These are phyloP conservation scores for Volucella inanis DNA, from an alignment of 2,888 invertebrate genomes.

Conservation along the genomic window DNA sequence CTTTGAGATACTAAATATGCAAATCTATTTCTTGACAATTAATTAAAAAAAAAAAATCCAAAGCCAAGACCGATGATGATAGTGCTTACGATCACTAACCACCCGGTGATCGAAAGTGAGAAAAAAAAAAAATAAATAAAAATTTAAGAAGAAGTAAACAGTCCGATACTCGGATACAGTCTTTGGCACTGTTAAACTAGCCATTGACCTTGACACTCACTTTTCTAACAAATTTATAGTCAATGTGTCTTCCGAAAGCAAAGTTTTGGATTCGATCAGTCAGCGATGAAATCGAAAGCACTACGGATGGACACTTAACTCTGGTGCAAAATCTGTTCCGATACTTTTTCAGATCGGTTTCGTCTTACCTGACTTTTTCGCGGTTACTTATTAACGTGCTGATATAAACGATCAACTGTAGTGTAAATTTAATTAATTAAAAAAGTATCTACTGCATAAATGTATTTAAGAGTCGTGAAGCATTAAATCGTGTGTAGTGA, in stretches of 20 bases:
- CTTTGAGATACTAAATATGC: constrained; percentile 54
- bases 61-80: constrained; percentile 37
- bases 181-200: constrained; percentile 58
- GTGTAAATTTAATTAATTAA: constrained; percentile 5
- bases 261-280: constrained; percentile 78
- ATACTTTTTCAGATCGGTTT: constrained; percentile 29
- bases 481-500: constrained; percentile 34
- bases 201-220: constrained; percentile 82
- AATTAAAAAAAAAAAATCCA: constrained; percentile 46
- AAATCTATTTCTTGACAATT: constrained; percentile 56
- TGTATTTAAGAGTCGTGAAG: constrained; percentile 39
- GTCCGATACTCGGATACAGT: constrained; percentile 47
- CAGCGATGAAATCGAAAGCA: constrained; percentile 81
- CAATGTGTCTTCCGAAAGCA: constrained; percentile 78
- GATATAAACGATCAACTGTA: neutral
- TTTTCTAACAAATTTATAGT: constrained; percentile 77
- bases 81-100: no score
- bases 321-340: constrained; percentile 21
- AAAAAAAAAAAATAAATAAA: constrained; percentile 32
- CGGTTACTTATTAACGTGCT: neutral
- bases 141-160: constrained; percentile 28
- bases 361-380: constrained; percentile 36
- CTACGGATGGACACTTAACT: constrained; percentile 77
- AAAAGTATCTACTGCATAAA: constrained; percentile 29
- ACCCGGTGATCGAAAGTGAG: no score